Base-by-base conservation (phyloP, 2,888 invertebrate species). In the Chorisops tibialis region DNA sequence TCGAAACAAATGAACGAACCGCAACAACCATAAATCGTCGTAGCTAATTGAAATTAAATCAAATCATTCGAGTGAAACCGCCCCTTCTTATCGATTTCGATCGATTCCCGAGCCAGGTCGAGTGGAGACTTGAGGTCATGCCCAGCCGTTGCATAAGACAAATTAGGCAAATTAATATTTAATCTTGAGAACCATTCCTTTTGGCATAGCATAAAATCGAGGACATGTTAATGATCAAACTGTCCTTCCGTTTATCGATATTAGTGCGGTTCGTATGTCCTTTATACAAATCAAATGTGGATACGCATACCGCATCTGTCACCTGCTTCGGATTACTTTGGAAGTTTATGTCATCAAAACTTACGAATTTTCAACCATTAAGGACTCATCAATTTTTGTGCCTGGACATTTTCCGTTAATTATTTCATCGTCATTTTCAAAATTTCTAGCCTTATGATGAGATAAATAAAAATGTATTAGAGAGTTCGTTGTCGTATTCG, bases 161-260 rank as follows among this genome's bases (percentile, higher is more conserved):
- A 59, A 59, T 63, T 63, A 58, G 45, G 51, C 48, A 59, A 59
- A 63, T 63, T 63, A 63, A 63, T 63, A 63, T 63, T 63, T 63
- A 41, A 60, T 63, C 48, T 61, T 60, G 56, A 41, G 60, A 54
- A 61, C 63, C 63, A 54, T 54, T 60, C 63, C 60, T 56, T 56
- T 50, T 38, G 48, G 39, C 35, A 24, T 2, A 14, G 14, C 35
- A 9, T 21, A 9, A 14, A 4, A 16, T 14, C 30, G 12, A 14
- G n/a, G 6, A 24, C 39, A 41, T 6, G n/a, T 30, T 56, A 56
- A 56, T 56, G 56, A 56, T 45, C 35, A 12, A 56, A 18, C 30
- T 16, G 11, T 45, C 48, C 48, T 14, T 6, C 14, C 14, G 22
- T 4, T 21, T 18, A 24, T 24, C 5, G 9, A 30, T 30, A 30